Evolutionary conservation across 2,888 invertebrate genomes (phyloP).

Genomic region (Pachymerium ferrugineum): DNA sequence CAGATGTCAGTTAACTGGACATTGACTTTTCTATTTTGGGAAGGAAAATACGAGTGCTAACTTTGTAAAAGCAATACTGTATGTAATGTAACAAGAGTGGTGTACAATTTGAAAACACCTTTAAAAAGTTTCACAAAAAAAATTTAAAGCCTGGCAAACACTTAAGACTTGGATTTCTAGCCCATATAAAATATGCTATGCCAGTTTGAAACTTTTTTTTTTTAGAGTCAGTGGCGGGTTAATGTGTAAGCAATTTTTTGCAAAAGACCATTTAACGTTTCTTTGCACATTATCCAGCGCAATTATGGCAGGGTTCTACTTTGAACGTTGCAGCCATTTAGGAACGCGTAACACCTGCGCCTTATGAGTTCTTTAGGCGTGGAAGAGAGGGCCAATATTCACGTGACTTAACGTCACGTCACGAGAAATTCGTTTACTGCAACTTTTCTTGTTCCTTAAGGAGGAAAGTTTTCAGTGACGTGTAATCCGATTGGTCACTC

Average conservation of each 20-base stretch:
- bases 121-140: too few species aligned
- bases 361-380: slow-evolving; percentile 2
- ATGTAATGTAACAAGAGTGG: too few species aligned
- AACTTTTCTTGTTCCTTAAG: slow-evolving; percentile 11
- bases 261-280: slow-evolving; percentile 17
- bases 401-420: slow-evolving; percentile 5
- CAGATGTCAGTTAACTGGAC: too few species aligned
- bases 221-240: too few species aligned
- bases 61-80: too few species aligned
- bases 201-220: too few species aligned
- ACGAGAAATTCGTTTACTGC: background rate
- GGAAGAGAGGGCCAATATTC: background rate
- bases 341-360: background rate
- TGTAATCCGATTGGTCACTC: slow-evolving; percentile 21
- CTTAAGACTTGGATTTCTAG: too few species aligned
- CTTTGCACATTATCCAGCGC: slow-evolving; percentile 17
- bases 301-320: background rate
- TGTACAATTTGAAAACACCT: too few species aligned
- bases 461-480: background rate
- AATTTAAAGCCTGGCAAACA: too few species aligned
- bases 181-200: too few species aligned
- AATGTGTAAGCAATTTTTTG: background rate
- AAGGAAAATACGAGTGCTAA: too few species aligned
- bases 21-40: too few species aligned
- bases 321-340: slow-evolving; percentile 1